Conservation (phyloP, 1,140 invertebrate species). For the Atta texana region DNA sequence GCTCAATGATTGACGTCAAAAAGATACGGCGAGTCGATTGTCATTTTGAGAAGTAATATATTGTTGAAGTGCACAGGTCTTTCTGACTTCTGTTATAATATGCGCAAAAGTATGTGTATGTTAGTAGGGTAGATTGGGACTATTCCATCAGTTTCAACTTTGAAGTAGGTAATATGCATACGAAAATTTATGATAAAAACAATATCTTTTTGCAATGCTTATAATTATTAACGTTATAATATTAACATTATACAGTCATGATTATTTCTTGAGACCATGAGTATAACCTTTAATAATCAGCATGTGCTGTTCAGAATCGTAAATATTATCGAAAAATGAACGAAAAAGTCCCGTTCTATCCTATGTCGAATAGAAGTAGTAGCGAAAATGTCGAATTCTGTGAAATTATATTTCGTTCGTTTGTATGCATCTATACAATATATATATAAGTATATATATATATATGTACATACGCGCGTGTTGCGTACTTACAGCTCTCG, state of each 20-base stretch:
- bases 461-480: slow-evolving; percentile 53
- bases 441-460: neutral
- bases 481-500: slow-evolving; percentile 97
- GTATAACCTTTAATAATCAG: no score
- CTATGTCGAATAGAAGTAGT: slow-evolving; percentile 48
- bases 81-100: slow-evolving; percentile 54
- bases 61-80: slow-evolving; percentile 49
- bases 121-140: neutral
- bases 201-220: no score
- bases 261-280: no score
- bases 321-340: no score
- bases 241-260: no score
- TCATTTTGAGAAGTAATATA: slow-evolving; percentile 60
- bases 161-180: no score
- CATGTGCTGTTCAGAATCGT: no score
- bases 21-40: slow-evolving; percentile 62
- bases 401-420: slow-evolving; percentile 63
- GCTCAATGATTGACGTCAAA: slow-evolving; percentile 28
- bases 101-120: slow-evolving; percentile 27
- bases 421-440: slow-evolving; percentile 46
- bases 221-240: no score
- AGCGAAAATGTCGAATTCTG: slow-evolving; percentile 67
- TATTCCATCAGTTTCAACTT: no score
- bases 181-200: no score
- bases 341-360: no score